Base-by-base conservation (phyloP, 1,140 invertebrate genomes). In the Drosophila triauraria region DNA sequence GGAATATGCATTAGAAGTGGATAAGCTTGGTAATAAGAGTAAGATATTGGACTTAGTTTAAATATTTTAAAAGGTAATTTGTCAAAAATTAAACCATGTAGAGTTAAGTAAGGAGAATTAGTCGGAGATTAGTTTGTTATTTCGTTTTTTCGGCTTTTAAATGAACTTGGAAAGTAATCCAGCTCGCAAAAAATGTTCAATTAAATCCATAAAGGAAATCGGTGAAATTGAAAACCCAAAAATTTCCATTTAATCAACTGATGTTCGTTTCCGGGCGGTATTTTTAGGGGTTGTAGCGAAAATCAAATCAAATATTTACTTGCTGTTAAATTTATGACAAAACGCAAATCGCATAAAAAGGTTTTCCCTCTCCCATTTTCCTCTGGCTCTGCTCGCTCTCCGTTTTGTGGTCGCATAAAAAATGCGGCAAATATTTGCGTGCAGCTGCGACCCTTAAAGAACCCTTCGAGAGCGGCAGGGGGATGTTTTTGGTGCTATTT, bases 251-350 rank as follows among this genome's bases (percentile, higher is more conserved):
- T 86, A 78, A 86, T 85, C 78, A 85, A 86, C 63, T 71, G 65
- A 46, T 56, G 47, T 25, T 20, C 58, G 35, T 23, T 53, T 60
- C 35, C 25, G n/a, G 48, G 35, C 17, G 47, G 9, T 27, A 53
- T 47, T 27, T 20, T 59, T 23, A 43, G 17, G 61, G 47, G 25
- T 25, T 27, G 23, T 43, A 43, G 40, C 44, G 63, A 60, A 56
- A 83, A 87, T 87, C 75, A 79, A 79, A 86, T 86, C 80, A 87
- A 86, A 86, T 86, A 86, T 86, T 86, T 86, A 87, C 78, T 78
- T 71, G 75, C 79, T 82, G 79, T 85, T 85, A 71, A 82, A 85
- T 85, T 85, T 85, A 85, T 85, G 82, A 85, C 82, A 82, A 70
- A 78, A 68, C 75, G 78, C 63, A 84, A 82, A 86, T 81, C 60